Conservation (phyloP, 1,140 invertebrate species). For the Nilaparvata lugens region DNA sequence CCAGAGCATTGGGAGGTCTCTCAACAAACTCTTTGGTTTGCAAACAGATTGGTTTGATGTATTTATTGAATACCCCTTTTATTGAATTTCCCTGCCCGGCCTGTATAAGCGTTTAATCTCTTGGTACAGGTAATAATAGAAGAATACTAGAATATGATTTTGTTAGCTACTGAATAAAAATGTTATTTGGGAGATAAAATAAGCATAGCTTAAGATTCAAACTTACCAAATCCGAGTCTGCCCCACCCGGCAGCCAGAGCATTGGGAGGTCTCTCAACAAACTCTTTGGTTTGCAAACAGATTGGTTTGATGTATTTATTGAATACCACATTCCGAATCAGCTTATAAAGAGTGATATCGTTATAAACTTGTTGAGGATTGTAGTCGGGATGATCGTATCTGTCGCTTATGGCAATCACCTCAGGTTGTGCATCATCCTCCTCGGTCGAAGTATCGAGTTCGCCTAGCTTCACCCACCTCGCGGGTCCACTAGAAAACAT, state of each 20-base stretch:
- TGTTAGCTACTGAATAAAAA: no score
- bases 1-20: no score
- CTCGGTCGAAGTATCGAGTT: not conserved
- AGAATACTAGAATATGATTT: no score
- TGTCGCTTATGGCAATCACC: constrained; percentile 11
- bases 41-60: constrained; percentile 39
- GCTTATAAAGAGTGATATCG: constrained; percentile 47
- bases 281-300: constrained; percentile 30
- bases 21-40: not conserved
- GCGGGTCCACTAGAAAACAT: constrained; percentile 3
- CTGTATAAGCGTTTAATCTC: no score
- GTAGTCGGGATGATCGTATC: constrained; percentile 38
- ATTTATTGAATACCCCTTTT: constrained; percentile 31
- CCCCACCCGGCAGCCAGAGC: no score
- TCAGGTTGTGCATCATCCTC: not conserved
- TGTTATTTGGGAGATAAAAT: no score
- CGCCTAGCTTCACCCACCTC: constrained; percentile 11
- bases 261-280: no score
- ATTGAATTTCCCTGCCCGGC: no score
- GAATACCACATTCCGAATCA: constrained; percentile 33
- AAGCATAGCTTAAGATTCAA: no score
- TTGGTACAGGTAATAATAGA: no score
- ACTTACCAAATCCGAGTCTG: no score
- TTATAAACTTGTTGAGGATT: constrained; percentile 39
- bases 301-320: constrained; percentile 35